Evolutionary conservation across 2,888 invertebrate species (phyloP), one percentile per base, ranked within the genome.

Genomic region (Chymomyza caudatula): DNA sequence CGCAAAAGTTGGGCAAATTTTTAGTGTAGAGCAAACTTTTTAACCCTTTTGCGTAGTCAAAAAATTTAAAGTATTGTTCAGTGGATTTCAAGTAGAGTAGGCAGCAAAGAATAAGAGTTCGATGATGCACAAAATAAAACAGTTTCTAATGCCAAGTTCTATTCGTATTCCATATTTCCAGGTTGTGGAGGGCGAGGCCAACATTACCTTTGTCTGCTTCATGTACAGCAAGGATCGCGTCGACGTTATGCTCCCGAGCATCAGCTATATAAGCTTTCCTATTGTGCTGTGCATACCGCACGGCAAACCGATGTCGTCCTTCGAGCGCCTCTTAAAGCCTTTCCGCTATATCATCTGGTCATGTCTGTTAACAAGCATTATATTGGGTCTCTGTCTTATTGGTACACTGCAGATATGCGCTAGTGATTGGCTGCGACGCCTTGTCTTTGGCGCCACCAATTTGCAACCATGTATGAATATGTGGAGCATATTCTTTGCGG

Each of bases 301-400:
- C 0, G 89, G 89, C 0, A 69, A 55, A 0, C 65, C 65, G 0
- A 63, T 89, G 68, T 69, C 85, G 8, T 77, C 89, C 0, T 67
- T 88, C 37, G 63, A 86, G 60, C 82, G 89, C 0, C 69, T 89
- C 2, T 73, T 69, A 4, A 87, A 78, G 6, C 89, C 89, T 0
- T 86, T 89, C n/a, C 78, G 79, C 2, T 67, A 74, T 44, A 76
- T 85, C 3, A 78, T 87, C 5, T 89, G 89, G 89, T 65, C 80
- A 0, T 88, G 88, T 52, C 17, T 88, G 0, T 55, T 80, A 37
- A 61, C 65, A 0, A 81, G 81, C 53, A 44, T 89, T 0, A 0
- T 83, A 1, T 19, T 78, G 2, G 74, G 70, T 1, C 53, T 88
- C 3, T 69, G 75, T 3, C 51, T 81, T 11, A 72, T 87, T n/a